Evolutionary conservation across 2,888 invertebrate species (phyloP), one percentile per base, ranked within the genome.

Genomic region (Liopterus haemorrhoidalis): DNA sequence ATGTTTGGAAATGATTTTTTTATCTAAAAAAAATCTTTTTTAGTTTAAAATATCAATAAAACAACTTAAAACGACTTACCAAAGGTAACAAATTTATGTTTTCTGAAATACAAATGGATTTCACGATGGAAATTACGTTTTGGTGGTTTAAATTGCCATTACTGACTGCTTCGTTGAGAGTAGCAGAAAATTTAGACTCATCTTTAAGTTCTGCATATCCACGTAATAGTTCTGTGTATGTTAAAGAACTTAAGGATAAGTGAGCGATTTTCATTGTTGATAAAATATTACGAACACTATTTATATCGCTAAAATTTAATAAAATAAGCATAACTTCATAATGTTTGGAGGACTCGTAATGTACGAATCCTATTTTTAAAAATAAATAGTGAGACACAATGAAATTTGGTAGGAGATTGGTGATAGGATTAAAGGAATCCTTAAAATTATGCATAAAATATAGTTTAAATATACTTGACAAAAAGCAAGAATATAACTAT

Each of bases 181-280:
- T 68, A 14, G 66, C 62, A 2, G 67, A 32, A 30, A 75, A 53
- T 1, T 58, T 54, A 1, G 60, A 56, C 2, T 58, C 32, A 40
- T 72, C 62, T 2, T 68, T 70, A 42, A 73, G 72, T 58, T 67
- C 73, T 3, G 74, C 71, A 19, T 75, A 65, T 0, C 74, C 75
- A 40, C 69, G 66, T 1, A 75, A 65, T 22, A 75, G 59, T 4
- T 74, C 68, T 0, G 71, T 68, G 48, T 73, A 71, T 0, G 78
- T 79, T 22, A 70, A 70, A 2, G 65, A 49, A 12, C 72, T 71
- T 2, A 66, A 62, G 0, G 65, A 54, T 2, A 82, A 57, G 41
- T 75, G 73, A 0, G 76, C 68, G 0, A 75, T 71, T 35, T 65
- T 69, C 79, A 82, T 80, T 61, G 74, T 76, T 24, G 68, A 67